Evolutionary conservation across 1,140 invertebrate species (phyloP).

Genomic region (Aplysia californica): DNA sequence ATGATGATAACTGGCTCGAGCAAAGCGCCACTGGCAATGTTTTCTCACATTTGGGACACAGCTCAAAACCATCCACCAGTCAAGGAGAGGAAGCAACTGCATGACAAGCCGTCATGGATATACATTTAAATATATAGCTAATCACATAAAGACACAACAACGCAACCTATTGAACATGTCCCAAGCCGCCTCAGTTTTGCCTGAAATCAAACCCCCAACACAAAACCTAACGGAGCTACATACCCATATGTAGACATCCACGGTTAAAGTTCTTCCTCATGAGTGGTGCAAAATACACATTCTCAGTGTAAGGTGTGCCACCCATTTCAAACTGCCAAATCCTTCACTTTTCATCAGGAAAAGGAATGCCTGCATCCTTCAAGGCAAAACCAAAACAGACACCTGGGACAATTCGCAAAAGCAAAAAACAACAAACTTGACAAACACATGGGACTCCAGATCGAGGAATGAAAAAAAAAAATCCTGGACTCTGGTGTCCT

Average conservation of each 20-base stretch:
- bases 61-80: neutral
- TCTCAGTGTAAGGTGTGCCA: neutral
- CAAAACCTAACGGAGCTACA: neutral
- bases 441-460: too few relatives aligned
- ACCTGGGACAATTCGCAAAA: too few relatives aligned
- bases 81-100: too few relatives aligned
- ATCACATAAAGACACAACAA: neutral
- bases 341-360: slow-evolving; percentile 3
- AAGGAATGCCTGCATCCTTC: neutral
- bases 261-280: neutral
- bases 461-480: neutral
- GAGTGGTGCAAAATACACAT: neutral
- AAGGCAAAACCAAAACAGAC: too few relatives aligned
- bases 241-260: neutral
- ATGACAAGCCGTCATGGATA: neutral
- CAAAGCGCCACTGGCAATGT: too few relatives aligned
- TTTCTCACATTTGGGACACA: neutral
- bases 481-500: neutral
- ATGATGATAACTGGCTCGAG: too few relatives aligned
- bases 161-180: neutral
- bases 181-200: neutral
- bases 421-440: too few relatives aligned
- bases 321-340: neutral
- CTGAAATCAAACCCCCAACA: neutral
- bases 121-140: neutral